Evolutionary conservation across 2,797 vertebrate genomes (phyloP).

Genomic region (Semotilus atromaculatus): DNA sequence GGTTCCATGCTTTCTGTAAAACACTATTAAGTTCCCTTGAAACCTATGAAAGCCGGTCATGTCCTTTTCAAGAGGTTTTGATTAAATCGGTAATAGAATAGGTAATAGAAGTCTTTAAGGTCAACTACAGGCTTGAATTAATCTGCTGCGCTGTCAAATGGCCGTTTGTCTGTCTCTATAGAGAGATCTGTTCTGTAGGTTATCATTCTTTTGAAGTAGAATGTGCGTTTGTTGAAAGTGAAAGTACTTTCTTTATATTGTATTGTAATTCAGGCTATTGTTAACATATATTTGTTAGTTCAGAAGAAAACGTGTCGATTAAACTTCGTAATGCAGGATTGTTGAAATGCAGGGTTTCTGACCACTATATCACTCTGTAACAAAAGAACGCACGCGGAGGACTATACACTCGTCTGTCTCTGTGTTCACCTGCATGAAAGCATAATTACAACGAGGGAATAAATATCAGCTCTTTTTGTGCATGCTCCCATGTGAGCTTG

Average conservation of each 20-base stretch:
- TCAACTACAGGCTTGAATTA: slow-evolving; percentile 24
- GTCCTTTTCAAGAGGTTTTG: slow-evolving; percentile 31
- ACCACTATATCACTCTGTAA: neutral
- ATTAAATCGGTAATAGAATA: slow-evolving; percentile 35
- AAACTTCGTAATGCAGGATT: neutral
- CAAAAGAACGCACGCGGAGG: neutral
- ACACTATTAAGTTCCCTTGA: slow-evolving; percentile 28
- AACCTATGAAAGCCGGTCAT: slow-evolving; percentile 1
- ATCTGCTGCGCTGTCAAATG: neutral
- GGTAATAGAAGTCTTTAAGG: slow-evolving; percentile 24
- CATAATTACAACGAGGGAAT: slow-evolving; percentile 8
- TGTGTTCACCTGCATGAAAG: slow-evolving; percentile 27
- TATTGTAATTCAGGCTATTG: slow-evolving; percentile 25
- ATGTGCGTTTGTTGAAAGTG: neutral
- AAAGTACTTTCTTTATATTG: slow-evolving; percentile 2
- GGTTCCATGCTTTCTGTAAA: neutral
- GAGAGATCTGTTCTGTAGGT: neutral
- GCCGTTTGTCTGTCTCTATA: neutral
- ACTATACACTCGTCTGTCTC: neutral
- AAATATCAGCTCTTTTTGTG: slow-evolving; percentile 1
- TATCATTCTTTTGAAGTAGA: slow-evolving; percentile 23
- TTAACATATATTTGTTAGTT: slow-evolving; percentile 7
- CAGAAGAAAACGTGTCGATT: neutral
- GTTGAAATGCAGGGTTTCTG: neutral
- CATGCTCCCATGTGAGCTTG: neutral